These are phyloP conservation scores for Platypus cylindrus DNA, from an alignment of 2,888 invertebrate species.

Conservation along the genomic window DNA sequence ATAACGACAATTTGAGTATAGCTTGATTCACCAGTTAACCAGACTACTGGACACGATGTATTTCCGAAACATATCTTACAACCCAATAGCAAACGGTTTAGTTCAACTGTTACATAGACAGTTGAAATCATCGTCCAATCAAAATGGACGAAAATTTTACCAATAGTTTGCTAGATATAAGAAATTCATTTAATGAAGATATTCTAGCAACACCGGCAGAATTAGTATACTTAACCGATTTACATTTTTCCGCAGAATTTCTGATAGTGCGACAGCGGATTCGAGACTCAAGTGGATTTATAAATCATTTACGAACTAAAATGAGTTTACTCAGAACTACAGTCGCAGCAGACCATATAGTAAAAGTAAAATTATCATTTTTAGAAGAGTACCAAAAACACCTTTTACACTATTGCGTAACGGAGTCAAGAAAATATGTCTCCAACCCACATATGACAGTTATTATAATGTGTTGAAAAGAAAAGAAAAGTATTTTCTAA, in stretches of 20 bases:
- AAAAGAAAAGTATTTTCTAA: no score
- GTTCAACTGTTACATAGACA: constrained; percentile 7
- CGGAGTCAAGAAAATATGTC: no score
- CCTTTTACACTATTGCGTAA: no score
- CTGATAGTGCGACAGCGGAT: no score
- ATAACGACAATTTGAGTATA: constrained; percentile 25
- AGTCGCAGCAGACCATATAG: no score
- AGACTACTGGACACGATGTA: constrained; percentile 18
- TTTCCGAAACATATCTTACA: constrained; percentile 24
- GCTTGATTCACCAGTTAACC: constrained; percentile 18
- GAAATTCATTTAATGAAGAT: constrained; percentile 9
- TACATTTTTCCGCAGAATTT: constrained; percentile 6
- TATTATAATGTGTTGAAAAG: no score
- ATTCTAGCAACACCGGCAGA: constrained; percentile 7
- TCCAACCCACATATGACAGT: no score
- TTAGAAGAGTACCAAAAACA: no score
- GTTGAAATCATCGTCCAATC: constrained; percentile 16
- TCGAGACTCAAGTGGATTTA: no score
- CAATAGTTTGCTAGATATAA: constrained; percentile 6
- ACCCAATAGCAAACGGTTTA: constrained; percentile 19
- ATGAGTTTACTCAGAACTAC: no score
- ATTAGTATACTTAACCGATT: constrained; percentile 2
- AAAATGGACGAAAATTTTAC: not conserved
- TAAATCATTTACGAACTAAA: no score
- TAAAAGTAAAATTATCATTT: no score